phyloP scores from a whole-genome alignment of 2,113 vertebrate species.

The Bujurquina vittata region DNA sequence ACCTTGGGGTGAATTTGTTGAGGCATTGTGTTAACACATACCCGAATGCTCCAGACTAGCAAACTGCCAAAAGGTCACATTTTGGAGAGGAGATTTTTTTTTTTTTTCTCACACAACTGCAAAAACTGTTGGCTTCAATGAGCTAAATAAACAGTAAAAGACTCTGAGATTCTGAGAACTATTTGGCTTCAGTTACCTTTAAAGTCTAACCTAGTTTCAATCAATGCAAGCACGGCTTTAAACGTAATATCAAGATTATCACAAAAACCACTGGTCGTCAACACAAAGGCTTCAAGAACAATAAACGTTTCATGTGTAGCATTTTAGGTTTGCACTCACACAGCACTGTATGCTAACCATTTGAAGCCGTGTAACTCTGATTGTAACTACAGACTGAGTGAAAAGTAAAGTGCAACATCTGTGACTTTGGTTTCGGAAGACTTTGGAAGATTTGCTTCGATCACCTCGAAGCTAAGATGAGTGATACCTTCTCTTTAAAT shows the following conservation, averaged over 20 bases:
- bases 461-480: not conserved
- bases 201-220: not conserved
- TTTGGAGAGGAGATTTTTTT: not conserved
- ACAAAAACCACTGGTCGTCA: not conserved
- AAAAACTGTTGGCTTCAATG: no score
- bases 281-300: not conserved
- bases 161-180: not conserved
- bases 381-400: not conserved
- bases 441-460: no score
- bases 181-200: not conserved
- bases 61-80: not conserved
- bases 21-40: not conserved
- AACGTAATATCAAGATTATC: not conserved
- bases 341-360: not conserved
- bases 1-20: no score
- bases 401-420: conserved; percentile 9
- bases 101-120: not conserved
- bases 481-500: not conserved
- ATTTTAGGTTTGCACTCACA: not conserved
- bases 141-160: no score
- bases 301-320: not conserved
- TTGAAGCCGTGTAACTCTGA: not conserved
- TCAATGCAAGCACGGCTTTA: not conserved
- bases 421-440: no score
- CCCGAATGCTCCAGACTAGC: not conserved